phyloP scores from a whole-genome alignment of 2,888 invertebrate genomes.

The Vanessa cardui region DNA sequence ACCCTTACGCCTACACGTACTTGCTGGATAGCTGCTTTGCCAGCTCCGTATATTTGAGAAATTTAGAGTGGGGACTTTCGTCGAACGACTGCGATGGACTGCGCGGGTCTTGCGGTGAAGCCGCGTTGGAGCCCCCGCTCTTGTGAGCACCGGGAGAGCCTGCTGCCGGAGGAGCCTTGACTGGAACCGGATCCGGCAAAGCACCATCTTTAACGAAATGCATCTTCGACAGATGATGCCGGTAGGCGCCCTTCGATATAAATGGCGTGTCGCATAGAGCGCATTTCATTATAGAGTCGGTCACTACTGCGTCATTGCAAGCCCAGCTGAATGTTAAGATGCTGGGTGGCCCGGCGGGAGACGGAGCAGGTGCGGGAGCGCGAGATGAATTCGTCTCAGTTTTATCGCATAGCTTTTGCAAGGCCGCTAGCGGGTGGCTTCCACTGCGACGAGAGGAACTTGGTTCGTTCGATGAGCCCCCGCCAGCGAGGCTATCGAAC shows the following conservation, averaged over 20 bases:
- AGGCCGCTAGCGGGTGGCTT: slow-evolving; percentile 95
- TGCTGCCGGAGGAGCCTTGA: slow-evolving; percentile 80
- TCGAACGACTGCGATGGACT: slow-evolving; percentile 87
- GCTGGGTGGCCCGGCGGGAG: slow-evolving; percentile 89
- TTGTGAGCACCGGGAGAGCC: slow-evolving; percentile 74
- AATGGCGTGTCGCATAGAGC: slow-evolving; percentile 97
- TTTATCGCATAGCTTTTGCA: slow-evolving; percentile 98
- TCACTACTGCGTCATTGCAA: slow-evolving; percentile 95
- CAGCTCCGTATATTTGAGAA: slow-evolving; percentile 98
- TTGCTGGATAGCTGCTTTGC: slow-evolving; percentile 99
- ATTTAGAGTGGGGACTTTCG: slow-evolving; percentile 98
- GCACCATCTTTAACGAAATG: slow-evolving; percentile 97
- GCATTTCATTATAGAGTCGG: slow-evolving; percentile 96
- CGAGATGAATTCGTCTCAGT: slow-evolving; percentile 90
- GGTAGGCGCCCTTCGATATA: slow-evolving; percentile 97
- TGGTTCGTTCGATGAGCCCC: slow-evolving; percentile 70
- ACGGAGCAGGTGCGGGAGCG: slow-evolving; percentile 76
- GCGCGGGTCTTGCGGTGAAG: slow-evolving; percentile 82
- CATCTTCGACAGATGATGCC: slow-evolving; percentile 97
- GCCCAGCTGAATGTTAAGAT: slow-evolving; percentile 97
- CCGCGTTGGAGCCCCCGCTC: slow-evolving; percentile 69
- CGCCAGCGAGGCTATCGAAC: slow-evolving; percentile 92
- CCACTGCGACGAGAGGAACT: slow-evolving; percentile 86
- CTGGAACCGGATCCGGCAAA: slow-evolving; percentile 88
- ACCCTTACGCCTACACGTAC: slow-evolving; percentile 88